Evolutionary conservation across 2,113 vertebrate species (phyloP).

Genomic region (Grammomys surdaster): DNA sequence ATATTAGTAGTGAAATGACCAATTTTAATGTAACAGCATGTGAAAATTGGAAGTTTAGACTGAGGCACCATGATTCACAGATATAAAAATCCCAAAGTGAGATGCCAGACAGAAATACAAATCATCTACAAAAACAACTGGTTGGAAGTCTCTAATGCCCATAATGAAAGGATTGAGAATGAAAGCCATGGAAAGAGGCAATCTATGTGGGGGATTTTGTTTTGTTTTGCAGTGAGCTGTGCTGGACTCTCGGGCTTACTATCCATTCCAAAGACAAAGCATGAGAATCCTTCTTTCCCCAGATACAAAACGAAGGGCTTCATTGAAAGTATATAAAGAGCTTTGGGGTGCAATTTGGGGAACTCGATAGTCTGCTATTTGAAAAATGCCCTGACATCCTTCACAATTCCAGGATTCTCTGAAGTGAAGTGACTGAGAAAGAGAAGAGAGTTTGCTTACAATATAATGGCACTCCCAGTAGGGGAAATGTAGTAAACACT

Average conservation of each 20-base stretch:
- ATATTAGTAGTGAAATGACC: conserved; percentile 44
- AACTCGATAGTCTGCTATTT: not conserved
- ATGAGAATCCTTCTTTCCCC: not conserved
- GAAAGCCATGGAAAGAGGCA: not conserved
- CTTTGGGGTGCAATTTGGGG: not conserved
- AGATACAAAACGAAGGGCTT: not conserved
- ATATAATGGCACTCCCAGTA: not conserved
- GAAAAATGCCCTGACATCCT: not conserved
- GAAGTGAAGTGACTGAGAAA: not conserved
- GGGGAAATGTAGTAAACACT: not conserved
- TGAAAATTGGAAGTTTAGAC: conserved; percentile 41
- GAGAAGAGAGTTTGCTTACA: not conserved
- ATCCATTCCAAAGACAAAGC: fast-evolving
- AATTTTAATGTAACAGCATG: not conserved
- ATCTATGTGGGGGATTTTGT: not conserved
- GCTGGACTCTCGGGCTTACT: not conserved
- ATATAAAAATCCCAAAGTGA: conserved; percentile 29
- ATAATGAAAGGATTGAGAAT: conserved; percentile 28
- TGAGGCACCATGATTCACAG: not conserved
- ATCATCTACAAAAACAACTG: conserved; percentile 6
- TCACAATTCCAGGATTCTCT: not conserved
- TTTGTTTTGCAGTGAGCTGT: not conserved
- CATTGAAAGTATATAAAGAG: not conserved
- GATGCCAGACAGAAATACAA: conserved; percentile 17
- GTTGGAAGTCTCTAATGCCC: not conserved